phyloP scores from a whole-genome alignment of 2,888 invertebrate species.

The Folsomia manolachei region DNA sequence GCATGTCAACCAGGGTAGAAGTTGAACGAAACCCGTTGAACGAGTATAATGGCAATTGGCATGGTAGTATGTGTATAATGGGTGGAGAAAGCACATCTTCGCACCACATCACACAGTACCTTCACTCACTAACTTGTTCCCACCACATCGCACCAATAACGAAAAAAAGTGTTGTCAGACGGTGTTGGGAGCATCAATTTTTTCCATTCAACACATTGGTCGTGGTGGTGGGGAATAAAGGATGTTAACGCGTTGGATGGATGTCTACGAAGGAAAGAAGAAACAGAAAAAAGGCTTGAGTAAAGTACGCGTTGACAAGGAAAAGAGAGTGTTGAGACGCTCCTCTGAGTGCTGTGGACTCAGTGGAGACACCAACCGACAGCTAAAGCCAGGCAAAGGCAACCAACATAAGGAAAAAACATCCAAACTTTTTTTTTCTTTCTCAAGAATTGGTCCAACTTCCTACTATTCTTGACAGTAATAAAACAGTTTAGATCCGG shows the following conservation, averaged over 20 bases:
- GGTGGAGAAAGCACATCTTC: not conserved
- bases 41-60: not conserved
- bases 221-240: not conserved
- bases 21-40: no score
- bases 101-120: not conserved
- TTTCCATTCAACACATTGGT: not conserved
- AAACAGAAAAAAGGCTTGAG: no score
- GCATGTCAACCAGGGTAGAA: not conserved
- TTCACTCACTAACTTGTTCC: not conserved
- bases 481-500: slow-evolving; percentile 21
- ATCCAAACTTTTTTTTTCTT: slow-evolving; percentile 10
- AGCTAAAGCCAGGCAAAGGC: not conserved
- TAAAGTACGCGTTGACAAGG: not conserved
- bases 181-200: not conserved
- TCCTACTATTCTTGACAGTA: slow-evolving; percentile 20
- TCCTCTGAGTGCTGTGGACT: not conserved
- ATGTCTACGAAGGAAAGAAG: not conserved
- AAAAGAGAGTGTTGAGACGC: not conserved
- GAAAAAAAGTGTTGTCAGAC: not conserved
- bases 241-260: not conserved
- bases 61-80: not conserved
- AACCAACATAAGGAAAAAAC: not conserved
- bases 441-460: slow-evolving; percentile 14
- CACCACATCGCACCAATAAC: not conserved
- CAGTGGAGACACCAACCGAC: not conserved